Percentiles rank a stretch among this genome's conserved stretches.
These are phyloP conservation scores for Pseudolaguvia tuberculata DNA, from an alignment of 2,113 vertebrate species.

Conservation along the genomic window DNA sequence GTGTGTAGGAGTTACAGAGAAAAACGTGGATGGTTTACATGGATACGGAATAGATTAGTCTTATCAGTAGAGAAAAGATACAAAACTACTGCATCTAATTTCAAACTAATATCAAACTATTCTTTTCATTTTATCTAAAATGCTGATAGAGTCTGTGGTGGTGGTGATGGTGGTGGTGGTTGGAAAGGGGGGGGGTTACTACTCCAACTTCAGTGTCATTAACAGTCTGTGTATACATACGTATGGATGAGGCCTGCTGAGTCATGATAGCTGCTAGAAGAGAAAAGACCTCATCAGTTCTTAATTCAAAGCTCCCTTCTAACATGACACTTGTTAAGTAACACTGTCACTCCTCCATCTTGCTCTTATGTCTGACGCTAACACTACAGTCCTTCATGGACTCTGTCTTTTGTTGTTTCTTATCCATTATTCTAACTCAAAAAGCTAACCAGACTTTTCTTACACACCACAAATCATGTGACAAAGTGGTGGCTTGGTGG, in stretches of 20 bases:
- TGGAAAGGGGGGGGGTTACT: too few relatives aligned
- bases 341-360: constrained; percentile 9
- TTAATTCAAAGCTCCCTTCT: neutral
- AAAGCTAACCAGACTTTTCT: neutral
- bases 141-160: too few relatives aligned
- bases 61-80: neutral
- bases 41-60: constrained; percentile 37
- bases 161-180: neutral
- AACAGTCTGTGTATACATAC: constrained; percentile 38
- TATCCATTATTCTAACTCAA: neutral
- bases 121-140: too few relatives aligned
- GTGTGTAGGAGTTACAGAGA: constrained; percentile 39
- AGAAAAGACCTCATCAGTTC: constrained; percentile 12
- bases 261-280: constrained; percentile 13
- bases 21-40: constrained; percentile 33
- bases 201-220: constrained; percentile 7
- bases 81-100: neutral
- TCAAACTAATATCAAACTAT: neutral
- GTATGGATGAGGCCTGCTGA: constrained; percentile 39
- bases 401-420: neutral
- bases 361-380: neutral
- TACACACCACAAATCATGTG: neutral
- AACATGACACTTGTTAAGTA: constrained; percentile 13
- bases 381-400: neutral
- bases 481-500: neutral